A percentile compares a stretch with the other conserved stretches of the same genome.
These are phyloP conservation scores for Fragum whitleyi DNA, from an alignment of 2,888 invertebrate genomes.

Conservation along the genomic window DNA sequence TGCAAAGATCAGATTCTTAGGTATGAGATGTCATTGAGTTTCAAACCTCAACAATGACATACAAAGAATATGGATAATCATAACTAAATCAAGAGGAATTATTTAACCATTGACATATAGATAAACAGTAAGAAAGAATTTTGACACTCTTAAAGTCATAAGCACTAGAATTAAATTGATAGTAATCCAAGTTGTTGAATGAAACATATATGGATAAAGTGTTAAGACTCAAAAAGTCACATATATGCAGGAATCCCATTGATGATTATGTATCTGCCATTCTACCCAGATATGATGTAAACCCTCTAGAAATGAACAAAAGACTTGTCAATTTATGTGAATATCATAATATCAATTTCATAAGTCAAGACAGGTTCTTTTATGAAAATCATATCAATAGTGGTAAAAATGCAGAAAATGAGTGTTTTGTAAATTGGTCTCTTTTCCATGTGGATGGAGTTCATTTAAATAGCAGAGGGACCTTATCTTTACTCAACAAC, in stretches of 20 bases:
- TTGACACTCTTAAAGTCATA: neutral
- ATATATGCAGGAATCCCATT: too few species aligned
- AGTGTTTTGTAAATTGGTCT: neutral
- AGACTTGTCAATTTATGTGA: neutral
- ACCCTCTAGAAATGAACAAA: neutral
- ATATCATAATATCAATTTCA: constrained; percentile 1
- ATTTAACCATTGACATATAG: too few species aligned
- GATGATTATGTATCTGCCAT: neutral
- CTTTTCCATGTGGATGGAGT: constrained; percentile 1
- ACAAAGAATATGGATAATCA: too few species aligned
- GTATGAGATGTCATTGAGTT: too few species aligned
- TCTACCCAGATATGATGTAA: neutral
- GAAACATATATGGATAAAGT: too few species aligned
- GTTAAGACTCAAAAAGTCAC: too few species aligned
- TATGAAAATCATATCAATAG: neutral
- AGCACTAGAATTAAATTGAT: too few species aligned
- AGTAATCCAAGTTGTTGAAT: neutral
- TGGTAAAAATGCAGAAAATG: neutral
- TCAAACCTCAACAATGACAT: too few species aligned
- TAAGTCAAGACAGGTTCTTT: neutral
- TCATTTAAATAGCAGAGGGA: neutral
- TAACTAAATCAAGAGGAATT: too few species aligned
- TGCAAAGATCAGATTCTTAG: too few species aligned
- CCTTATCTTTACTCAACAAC: neutral
- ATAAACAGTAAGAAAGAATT: neutral